phyloP scores from a whole-genome alignment of 2,113 vertebrate species.

The Eretmochelys imbricata region DNA sequence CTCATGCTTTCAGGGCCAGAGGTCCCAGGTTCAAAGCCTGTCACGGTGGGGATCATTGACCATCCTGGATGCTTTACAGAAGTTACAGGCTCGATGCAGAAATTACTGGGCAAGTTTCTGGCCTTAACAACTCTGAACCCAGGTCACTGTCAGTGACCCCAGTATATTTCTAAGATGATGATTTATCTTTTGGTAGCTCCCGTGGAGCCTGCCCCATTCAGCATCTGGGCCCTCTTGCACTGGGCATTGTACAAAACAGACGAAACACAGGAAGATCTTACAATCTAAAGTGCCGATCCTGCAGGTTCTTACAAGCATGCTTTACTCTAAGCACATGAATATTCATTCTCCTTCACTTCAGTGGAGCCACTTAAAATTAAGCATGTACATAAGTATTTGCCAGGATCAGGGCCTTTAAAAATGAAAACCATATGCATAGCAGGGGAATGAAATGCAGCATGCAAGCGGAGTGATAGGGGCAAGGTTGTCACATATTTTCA shows the following conservation, averaged over 20 bases:
- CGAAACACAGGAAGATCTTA: not conserved
- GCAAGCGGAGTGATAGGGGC: not conserved
- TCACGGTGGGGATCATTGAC: not conserved
- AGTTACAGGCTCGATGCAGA: not conserved
- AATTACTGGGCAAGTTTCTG: not conserved
- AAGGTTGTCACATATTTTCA: not conserved
- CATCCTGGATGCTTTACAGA: not conserved
- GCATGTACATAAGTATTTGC: not conserved
- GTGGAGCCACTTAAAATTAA: not conserved
- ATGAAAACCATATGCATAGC: not conserved
- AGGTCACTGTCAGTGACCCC: not conserved
- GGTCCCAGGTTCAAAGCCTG: not conserved
- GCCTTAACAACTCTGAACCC: not conserved
- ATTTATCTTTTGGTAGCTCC: not conserved
- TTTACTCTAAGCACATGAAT: not conserved
- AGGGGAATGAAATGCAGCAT: not conserved
- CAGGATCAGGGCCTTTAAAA: not conserved
- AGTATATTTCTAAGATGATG: not conserved
- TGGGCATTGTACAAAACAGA: not conserved
- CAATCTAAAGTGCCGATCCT: not conserved
- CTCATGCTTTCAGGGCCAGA: not conserved
- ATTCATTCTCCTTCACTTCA: not conserved
- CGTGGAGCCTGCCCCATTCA: not conserved
- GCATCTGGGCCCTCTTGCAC: not conserved
- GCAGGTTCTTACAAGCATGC: not conserved